Conservation (phyloP, 2,113 vertebrate genomes). For the Ptilorrhoa leucosticta region DNA sequence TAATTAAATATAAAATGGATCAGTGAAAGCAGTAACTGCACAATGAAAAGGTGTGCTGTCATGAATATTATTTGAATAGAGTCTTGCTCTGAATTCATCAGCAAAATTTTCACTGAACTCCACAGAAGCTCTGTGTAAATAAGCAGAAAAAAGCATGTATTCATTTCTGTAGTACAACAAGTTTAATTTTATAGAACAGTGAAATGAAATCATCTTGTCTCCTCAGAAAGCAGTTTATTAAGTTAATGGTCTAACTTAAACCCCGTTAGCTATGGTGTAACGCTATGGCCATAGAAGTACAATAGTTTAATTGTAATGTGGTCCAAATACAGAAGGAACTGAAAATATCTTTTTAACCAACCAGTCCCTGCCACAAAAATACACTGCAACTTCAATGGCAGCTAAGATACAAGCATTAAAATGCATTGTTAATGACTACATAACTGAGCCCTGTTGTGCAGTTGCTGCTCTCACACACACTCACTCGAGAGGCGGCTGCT, state of each 20-base stretch:
- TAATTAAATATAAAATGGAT: not conserved
- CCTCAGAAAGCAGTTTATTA: not conserved
- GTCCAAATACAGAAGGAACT: not conserved
- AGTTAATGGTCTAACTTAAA: not conserved
- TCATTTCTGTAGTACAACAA: not conserved
- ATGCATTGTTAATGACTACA: not conserved
- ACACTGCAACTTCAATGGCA: not conserved
- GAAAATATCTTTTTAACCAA: not conserved
- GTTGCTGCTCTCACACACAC: not conserved
- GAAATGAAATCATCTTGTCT: not conserved
- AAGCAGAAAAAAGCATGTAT: not conserved
- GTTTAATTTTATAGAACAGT: not conserved
- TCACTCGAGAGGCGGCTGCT: accelerated
- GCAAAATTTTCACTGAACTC: not conserved
- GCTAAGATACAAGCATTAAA: not conserved
- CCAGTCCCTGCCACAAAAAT: not conserved
- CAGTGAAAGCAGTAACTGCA: not conserved
- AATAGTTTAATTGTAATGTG: not conserved
- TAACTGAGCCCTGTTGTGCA: not conserved
- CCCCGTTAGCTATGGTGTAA: not conserved
- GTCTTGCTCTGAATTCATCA: not conserved
- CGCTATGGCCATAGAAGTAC: not conserved
- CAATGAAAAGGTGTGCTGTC: not conserved
- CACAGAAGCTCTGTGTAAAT: not conserved
- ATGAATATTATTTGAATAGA: not conserved